Evolutionary conservation across 2,797 vertebrate species (phyloP).

Genomic region (Austrolebias charrua): DNA sequence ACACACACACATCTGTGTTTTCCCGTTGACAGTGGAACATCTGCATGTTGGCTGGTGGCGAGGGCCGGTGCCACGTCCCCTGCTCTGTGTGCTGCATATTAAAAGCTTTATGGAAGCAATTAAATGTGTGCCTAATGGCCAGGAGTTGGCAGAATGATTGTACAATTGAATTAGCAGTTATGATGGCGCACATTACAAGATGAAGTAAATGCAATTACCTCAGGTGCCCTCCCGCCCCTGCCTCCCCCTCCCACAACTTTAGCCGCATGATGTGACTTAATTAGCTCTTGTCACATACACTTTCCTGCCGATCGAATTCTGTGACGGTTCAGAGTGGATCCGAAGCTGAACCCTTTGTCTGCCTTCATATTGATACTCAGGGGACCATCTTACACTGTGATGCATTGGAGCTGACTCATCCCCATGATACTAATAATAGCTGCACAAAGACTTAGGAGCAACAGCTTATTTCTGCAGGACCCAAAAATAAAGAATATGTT

Average conservation of each 20-base stretch:
- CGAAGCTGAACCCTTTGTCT: conserved; percentile 35
- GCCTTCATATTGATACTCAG: conserved; percentile 17
- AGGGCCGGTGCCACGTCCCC: conserved; percentile 74
- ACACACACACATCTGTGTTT: conserved; percentile 71
- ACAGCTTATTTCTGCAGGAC: conserved; percentile 14
- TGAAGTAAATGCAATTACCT: conserved; percentile 97
- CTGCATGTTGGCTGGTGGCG: conserved; percentile 78
- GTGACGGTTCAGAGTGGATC: conserved; percentile 60
- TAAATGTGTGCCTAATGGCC: conserved; percentile 96
- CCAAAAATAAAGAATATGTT: neutral
- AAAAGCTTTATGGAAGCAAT: conserved; percentile 98
- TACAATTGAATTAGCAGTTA: conserved; percentile 97
- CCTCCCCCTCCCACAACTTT: conserved; percentile 78
- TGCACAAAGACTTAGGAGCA: conserved; percentile 31
- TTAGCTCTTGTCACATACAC: conserved; percentile 91
- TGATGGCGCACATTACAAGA: conserved; percentile 92
- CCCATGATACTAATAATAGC: conserved; percentile 40
- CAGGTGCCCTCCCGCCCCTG: conserved; percentile 78
- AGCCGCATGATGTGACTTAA: conserved; percentile 91
- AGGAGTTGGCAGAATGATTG: conserved; percentile 92
- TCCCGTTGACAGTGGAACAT: conserved; percentile 85
- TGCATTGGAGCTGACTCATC: conserved; percentile 70
- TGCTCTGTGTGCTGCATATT: conserved; percentile 93
- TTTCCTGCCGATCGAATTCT: conserved; percentile 79
- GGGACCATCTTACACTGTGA: conserved; percentile 8